A percentile compares a stretch with the other conserved stretches of the same genome.
These are phyloP conservation scores for Parnassius apollo DNA, from an alignment of 2,888 invertebrate genomes.

Conservation along the genomic window DNA sequence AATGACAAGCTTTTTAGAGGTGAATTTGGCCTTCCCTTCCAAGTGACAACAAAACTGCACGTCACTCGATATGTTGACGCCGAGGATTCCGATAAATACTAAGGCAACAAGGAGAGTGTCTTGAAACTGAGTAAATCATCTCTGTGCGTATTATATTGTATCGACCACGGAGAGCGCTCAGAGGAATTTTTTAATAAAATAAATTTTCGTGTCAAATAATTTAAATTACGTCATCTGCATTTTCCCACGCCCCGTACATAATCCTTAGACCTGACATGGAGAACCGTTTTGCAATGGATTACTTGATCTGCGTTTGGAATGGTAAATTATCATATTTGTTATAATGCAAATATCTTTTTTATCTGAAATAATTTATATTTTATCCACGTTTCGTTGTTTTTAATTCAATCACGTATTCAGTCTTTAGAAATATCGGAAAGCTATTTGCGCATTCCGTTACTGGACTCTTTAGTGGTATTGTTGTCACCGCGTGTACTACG, in stretches of 20 bases:
- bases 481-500: neutral
- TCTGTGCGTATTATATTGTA: too few species aligned
- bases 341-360: conserved; percentile 22
- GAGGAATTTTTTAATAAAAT: too few species aligned
- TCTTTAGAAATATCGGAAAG: conserved; percentile 23
- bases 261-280: neutral
- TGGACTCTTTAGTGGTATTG: conserved; percentile 12
- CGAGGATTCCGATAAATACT: too few species aligned
- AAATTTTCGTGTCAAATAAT: neutral
- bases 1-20: too few species aligned
- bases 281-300: conserved; percentile 8
- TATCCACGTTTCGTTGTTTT: conserved; percentile 19
- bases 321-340: conserved; percentile 21
- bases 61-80: too few species aligned
- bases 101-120: too few species aligned
- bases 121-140: too few species aligned
- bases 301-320: conserved; percentile 14
- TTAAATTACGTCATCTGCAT: neutral
- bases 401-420: conserved; percentile 24
- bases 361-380: conserved; percentile 14
- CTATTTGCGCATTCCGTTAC: conserved; percentile 20
- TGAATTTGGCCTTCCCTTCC: too few species aligned
- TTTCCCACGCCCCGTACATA: too few species aligned
- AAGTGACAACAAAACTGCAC: too few species aligned
- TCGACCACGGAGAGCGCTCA: too few species aligned